phyloP scores from a whole-genome alignment of 2,888 invertebrate species.

The Chironomus riparius region DNA sequence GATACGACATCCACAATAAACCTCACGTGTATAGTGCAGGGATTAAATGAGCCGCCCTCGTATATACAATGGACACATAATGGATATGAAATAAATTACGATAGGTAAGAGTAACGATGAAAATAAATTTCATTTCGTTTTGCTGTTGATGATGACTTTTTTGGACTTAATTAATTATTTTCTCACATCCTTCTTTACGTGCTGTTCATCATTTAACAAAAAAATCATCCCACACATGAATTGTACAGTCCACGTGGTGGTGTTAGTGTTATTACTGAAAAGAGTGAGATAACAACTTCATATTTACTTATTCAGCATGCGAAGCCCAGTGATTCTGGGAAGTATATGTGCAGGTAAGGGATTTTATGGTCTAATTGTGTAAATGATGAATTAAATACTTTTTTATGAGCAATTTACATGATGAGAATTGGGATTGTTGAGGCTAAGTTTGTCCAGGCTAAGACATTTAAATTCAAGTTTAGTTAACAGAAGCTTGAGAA shows the following conservation, averaged over 20 bases:
- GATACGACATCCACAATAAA: constrained; percentile 60
- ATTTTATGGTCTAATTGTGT: neutral
- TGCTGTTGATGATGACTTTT: too few relatives aligned
- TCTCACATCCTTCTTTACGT: too few relatives aligned
- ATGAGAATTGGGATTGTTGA: too few relatives aligned
- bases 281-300: constrained; percentile 78
- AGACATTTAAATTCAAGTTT: too few relatives aligned
- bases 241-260: constrained; percentile 58
- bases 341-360: constrained; percentile 55
- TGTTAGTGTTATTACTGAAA: constrained; percentile 80
- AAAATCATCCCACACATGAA: too few relatives aligned
- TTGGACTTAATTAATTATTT: too few relatives aligned
- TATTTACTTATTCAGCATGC: constrained; percentile 74
- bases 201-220: too few relatives aligned
- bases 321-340: constrained; percentile 66
- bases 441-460: too few relatives aligned
- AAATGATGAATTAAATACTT: too few relatives aligned
- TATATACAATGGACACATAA: constrained; percentile 85
- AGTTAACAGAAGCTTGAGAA: too few relatives aligned
- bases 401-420: too few relatives aligned
- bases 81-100: constrained; percentile 1
- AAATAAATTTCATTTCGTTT: too few relatives aligned
- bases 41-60: constrained; percentile 68
- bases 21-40: constrained; percentile 50
- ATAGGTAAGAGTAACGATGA: neutral